Conservation (phyloP, 2,113 vertebrate species). For the Osmerus eperlanus region DNA sequence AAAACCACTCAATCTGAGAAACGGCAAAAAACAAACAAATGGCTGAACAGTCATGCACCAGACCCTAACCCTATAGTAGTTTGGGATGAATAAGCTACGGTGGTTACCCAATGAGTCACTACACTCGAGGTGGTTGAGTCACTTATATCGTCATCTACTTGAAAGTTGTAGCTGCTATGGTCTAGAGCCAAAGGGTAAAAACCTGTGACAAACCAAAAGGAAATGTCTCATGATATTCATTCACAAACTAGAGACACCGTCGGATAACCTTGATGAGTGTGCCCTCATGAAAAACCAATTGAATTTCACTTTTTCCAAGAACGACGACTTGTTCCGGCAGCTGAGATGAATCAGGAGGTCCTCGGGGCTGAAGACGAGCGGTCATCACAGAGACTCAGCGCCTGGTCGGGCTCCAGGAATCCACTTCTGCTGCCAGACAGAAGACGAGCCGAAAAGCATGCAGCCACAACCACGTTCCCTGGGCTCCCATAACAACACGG, state of each 20-base stretch:
- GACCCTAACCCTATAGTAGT: too few species aligned
- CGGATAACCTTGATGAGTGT: not conserved
- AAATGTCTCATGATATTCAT: not conserved
- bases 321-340: slow-evolving; percentile 58
- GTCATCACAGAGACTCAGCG: slow-evolving; percentile 64
- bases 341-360: slow-evolving; percentile 53
- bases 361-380: slow-evolving; percentile 54
- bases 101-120: too few species aligned
- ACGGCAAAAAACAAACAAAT: too few species aligned
- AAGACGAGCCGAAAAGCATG: slow-evolving; percentile 44
- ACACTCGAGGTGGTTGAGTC: not conserved
- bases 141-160: not conserved
- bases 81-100: too few species aligned
- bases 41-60: too few species aligned
- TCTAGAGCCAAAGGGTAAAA: not conserved
- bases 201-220: not conserved
- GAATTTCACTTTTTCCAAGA: slow-evolving; percentile 63
- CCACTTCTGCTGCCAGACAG: slow-evolving; percentile 47
- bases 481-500: slow-evolving; percentile 32
- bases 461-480: slow-evolving; percentile 35
- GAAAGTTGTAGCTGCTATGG: not conserved
- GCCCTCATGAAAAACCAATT: not conserved
- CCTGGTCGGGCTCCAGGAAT: slow-evolving; percentile 61
- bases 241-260: not conserved
- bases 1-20: too few species aligned